Conservation (phyloP, 1,140 invertebrate genomes). For the Paralvinella palmiformis region DNA sequence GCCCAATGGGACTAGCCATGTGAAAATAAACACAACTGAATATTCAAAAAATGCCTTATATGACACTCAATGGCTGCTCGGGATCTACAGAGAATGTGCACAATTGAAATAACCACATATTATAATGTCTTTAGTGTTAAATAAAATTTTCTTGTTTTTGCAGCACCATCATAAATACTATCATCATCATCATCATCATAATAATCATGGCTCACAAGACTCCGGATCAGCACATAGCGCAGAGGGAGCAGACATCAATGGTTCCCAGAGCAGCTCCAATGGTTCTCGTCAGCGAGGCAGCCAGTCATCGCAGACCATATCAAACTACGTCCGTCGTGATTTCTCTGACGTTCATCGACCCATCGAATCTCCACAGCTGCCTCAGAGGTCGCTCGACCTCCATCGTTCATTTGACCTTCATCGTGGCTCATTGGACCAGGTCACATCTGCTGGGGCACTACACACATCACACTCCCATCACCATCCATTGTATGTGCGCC, state of each 20-base stretch:
- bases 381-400: not conserved
- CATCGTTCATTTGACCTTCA: conserved; percentile 2
- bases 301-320: conserved; percentile 27
- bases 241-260: conserved; percentile 33
- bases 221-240: not conserved
- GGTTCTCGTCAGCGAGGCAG: conserved; percentile 29
- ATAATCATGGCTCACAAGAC: not conserved
- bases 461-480: not conserved
- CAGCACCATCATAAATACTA: conserved; percentile 1
- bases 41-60: too few relatives aligned
- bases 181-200: not conserved
- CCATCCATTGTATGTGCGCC: conserved; percentile 1
- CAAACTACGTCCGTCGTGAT: conserved; percentile 26
- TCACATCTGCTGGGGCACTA: not conserved
- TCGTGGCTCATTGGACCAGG: not conserved
- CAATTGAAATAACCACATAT: too few relatives aligned
- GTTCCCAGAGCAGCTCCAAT: conserved; percentile 39
- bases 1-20: too few relatives aligned
- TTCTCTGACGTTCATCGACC: conserved; percentile 11
- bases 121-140: too few relatives aligned
- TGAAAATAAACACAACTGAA: too few relatives aligned
- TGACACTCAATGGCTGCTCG: too few relatives aligned
- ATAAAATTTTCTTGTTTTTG: too few relatives aligned
- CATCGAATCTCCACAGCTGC: not conserved
- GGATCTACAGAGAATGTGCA: too few relatives aligned